Conservation (phyloP, 2,113 vertebrate species). For the Formicarius rufipectus region DNA sequence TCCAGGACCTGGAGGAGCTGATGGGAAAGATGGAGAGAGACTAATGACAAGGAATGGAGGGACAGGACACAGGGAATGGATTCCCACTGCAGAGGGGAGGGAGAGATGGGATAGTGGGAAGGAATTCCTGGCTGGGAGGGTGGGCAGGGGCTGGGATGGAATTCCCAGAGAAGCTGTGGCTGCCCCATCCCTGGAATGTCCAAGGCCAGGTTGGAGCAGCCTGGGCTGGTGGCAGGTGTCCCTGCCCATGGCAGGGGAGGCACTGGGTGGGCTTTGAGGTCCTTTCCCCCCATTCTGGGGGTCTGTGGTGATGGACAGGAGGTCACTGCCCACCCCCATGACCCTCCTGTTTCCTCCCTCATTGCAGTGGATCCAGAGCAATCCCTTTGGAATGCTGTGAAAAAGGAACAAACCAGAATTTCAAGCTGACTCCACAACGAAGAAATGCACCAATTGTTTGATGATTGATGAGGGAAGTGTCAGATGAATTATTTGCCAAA, state of each 20-base stretch:
- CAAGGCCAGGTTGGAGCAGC: rapidly evolving
- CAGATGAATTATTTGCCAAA: constrained; percentile 34
- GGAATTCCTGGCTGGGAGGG: neutral
- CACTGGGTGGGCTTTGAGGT: rapidly evolving
- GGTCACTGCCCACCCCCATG: neutral
- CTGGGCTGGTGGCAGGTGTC: neutral
- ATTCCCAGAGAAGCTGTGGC: neutral
- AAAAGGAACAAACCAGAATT: neutral
- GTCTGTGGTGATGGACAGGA: neutral
- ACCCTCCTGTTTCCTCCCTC: neutral
- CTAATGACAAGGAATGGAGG: neutral
- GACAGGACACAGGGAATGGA: neutral
- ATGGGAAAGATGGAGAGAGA: neutral
- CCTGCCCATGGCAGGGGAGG: neutral
- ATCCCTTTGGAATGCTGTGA: neutral
- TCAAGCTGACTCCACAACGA: neutral
- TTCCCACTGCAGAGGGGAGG: neutral
- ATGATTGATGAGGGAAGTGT: constrained; percentile 22
- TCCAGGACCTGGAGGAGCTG: neutral
- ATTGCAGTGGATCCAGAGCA: neutral
- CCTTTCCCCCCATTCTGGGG: neutral
- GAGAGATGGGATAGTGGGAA: rapidly evolving
- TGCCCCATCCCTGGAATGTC: neutral
- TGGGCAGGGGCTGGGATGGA: neutral
- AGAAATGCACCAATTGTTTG: neutral